A percentile compares a stretch with the other conserved stretches of the same genome.
Evolutionary conservation across 2,888 invertebrate species (phyloP).

Genomic region (Troilus luridus): DNA sequence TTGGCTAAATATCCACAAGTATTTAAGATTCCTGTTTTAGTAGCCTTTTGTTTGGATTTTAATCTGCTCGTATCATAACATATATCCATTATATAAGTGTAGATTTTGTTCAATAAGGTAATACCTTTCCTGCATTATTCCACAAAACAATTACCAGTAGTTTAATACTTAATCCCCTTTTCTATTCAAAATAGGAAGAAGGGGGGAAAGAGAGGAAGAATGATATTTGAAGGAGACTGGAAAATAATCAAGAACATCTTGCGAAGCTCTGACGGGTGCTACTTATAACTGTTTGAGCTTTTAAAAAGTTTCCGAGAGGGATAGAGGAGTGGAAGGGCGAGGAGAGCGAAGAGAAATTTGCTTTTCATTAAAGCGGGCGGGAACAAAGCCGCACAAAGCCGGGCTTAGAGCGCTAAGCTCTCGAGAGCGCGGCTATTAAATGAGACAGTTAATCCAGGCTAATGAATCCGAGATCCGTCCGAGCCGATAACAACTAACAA

Average conservation of each 20-base stretch:
- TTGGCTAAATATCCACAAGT: no score
- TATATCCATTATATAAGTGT: no score
- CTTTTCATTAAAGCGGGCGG: slow-evolving; percentile 50
- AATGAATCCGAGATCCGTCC: slow-evolving; percentile 51
- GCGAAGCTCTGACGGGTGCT: neutral
- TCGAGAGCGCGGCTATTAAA: slow-evolving; percentile 47
- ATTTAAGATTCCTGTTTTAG: no score
- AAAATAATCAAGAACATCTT: slow-evolving; percentile 1
- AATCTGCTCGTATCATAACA: no score
- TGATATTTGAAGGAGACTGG: neutral
- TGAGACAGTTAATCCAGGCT: slow-evolving; percentile 52
- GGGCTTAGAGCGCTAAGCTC: slow-evolving; percentile 41
- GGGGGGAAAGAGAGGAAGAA: neutral
- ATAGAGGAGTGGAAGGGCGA: neutral
- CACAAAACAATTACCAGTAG: no score
- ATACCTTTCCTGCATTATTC: neutral
- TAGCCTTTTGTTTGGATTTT: no score
- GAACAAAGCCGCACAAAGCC: slow-evolving; percentile 49
- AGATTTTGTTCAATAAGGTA: no score
- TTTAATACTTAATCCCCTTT: no score
- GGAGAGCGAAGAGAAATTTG: slow-evolving; percentile 27
- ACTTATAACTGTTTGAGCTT: slow-evolving; percentile 45
- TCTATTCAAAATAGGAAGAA: no score
- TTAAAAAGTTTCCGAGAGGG: slow-evolving; percentile 19
- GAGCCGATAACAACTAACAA: slow-evolving; percentile 50